Conservation (phyloP, 1,140 invertebrate species). For the Oedothorax gibbosus region DNA sequence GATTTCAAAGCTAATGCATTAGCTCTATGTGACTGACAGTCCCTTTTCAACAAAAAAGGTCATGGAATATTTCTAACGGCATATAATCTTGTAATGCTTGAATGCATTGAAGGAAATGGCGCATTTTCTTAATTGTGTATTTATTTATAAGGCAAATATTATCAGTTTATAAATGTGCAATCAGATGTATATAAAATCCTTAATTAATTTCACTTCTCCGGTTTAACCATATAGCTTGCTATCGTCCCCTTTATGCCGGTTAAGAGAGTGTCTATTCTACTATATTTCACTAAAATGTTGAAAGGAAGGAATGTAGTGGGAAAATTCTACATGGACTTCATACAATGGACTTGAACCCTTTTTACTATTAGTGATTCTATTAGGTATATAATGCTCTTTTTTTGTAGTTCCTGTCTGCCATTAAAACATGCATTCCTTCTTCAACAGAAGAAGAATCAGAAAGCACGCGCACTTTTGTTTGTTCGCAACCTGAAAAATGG, state of each 20-base stretch:
- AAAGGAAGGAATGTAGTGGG: neutral
- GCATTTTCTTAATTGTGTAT: too few relatives aligned
- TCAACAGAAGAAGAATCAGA: constrained; percentile 27
- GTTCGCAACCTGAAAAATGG: constrained; percentile 37
- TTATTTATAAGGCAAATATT: too few relatives aligned
- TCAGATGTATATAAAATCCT: too few relatives aligned
- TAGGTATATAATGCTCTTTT: neutral
- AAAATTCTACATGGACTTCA: neutral
- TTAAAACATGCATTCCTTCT: constrained; percentile 27
- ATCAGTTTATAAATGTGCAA: too few relatives aligned
- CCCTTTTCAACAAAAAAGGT: too few relatives aligned
- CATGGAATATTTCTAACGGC: too few relatives aligned
- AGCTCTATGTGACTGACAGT: too few relatives aligned
- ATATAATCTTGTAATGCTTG: too few relatives aligned
- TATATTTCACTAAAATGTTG: neutral
- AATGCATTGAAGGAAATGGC: too few relatives aligned
- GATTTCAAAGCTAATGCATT: too few relatives aligned
- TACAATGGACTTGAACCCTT: neutral
- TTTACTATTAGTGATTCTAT: neutral
- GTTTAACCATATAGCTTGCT: neutral
- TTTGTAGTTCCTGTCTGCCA: constrained; percentile 11
- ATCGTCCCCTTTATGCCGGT: neutral
- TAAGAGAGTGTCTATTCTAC: neutral
- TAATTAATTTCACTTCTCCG: too few relatives aligned
- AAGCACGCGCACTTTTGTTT: constrained; percentile 7